These are phyloP conservation scores for Cryptotermes secundus DNA, from an alignment of 1,140 invertebrate genomes.

Conservation along the genomic window DNA sequence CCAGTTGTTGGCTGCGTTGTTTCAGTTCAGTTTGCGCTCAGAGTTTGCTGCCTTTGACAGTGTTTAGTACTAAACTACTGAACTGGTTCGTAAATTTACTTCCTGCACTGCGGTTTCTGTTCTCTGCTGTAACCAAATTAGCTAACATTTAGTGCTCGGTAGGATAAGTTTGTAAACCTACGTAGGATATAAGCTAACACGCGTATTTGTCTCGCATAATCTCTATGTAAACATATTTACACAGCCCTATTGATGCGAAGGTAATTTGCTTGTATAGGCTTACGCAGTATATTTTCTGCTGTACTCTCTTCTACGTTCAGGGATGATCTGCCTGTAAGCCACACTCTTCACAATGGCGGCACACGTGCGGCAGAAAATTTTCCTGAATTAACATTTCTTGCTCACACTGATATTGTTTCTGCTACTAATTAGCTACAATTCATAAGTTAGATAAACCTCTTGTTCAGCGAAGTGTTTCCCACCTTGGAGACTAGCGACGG, in stretches of 20 bases:
- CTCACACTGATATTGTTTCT: background rate
- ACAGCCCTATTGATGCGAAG: background rate
- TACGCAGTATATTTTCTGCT: background rate
- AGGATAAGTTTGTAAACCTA: background rate
- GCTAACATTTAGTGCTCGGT: background rate
- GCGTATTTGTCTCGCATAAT: background rate
- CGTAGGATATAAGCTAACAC: background rate
- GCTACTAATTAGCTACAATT: background rate
- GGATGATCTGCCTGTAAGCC: background rate
- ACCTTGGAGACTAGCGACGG: too few species aligned
- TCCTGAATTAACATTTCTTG: background rate
- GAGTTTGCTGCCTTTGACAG: too few species aligned
- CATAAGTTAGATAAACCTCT: background rate
- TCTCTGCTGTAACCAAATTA: background rate
- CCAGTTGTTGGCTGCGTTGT: too few species aligned
- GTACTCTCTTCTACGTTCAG: background rate
- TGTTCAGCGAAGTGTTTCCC: too few species aligned
- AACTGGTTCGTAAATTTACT: too few species aligned
- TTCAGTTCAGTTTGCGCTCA: too few species aligned
- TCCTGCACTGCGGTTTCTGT: too few species aligned
- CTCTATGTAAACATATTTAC: background rate
- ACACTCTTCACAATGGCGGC: background rate
- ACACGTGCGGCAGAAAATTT: background rate
- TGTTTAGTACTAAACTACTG: too few species aligned
- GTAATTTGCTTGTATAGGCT: slow-evolving; percentile 1